Conservation (phyloP, 2,113 vertebrate species). For the Tupaia tana region DNA sequence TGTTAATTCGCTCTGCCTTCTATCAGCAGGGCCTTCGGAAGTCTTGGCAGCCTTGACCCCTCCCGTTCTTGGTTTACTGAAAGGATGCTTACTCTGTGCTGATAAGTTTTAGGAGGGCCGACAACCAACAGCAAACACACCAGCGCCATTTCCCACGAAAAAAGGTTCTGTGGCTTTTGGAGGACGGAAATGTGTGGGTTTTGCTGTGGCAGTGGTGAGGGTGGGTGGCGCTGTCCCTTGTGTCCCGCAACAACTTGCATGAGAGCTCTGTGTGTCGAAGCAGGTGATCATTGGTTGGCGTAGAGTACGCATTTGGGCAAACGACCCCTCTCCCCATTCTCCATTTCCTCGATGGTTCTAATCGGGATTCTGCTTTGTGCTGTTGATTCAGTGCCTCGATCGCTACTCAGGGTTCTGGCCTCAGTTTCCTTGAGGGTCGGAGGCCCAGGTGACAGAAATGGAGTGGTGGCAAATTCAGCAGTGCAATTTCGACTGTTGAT, state of each 20-base stretch:
- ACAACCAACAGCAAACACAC: neutral
- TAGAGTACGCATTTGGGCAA: neutral
- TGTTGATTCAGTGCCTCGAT: neutral
- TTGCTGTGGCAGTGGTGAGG: neutral
- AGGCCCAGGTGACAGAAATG: neutral
- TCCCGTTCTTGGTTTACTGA: constrained; percentile 25
- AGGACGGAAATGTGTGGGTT: neutral
- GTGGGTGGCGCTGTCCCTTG: neutral
- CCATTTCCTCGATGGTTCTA: neutral
- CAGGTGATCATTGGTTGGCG: neutral
- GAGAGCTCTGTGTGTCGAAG: neutral
- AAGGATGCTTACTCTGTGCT: constrained; percentile 47
- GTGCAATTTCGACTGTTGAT: neutral
- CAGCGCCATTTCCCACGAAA: neutral
- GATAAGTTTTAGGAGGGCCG: constrained; percentile 36
- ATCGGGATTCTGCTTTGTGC: neutral
- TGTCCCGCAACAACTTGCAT: neutral
- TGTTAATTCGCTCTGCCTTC: constrained; percentile 47
- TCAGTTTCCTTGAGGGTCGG: neutral
- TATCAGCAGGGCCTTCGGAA: constrained; percentile 12
- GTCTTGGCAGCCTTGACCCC: constrained; percentile 24
- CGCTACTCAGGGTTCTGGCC: neutral
- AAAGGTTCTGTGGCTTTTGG: neutral
- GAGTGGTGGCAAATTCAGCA: too few relatives aligned
- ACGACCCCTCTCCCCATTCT: neutral